Evolutionary conservation across 2,113 vertebrate genomes (phyloP).

Genomic region (Redunca redunca): DNA sequence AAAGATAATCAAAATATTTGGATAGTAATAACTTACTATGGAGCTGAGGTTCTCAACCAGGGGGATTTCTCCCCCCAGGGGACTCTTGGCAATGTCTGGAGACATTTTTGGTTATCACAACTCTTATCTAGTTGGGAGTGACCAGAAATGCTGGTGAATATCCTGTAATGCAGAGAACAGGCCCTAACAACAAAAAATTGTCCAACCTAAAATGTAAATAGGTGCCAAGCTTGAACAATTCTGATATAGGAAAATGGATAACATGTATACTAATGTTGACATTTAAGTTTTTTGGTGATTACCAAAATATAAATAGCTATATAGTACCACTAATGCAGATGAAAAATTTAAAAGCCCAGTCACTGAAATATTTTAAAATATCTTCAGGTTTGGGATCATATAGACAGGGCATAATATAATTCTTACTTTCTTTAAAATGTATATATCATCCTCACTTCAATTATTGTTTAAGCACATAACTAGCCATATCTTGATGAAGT

Average conservation of each 20-base stretch:
- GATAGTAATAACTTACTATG: constrained; percentile 4
- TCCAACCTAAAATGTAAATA: background rate
- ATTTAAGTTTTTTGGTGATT: background rate
- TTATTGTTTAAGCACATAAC: background rate
- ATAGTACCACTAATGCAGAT: background rate
- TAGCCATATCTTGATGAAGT: background rate
- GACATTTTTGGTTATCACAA: constrained; percentile 36
- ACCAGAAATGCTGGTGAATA: background rate
- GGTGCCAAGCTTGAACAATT: background rate
- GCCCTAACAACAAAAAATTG: background rate
- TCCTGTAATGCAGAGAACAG: background rate
- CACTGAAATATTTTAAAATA: constrained; percentile 7
- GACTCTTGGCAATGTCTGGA: background rate
- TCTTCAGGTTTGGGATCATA: background rate
- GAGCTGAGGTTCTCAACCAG: background rate
- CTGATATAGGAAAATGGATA: background rate
- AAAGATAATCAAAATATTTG: constrained; percentile 66
- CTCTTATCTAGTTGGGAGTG: background rate
- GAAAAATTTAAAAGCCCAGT: background rate
- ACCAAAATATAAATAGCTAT: background rate
- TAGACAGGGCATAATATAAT: background rate
- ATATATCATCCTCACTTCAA: background rate
- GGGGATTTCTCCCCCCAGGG: background rate
- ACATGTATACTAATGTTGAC: background rate
- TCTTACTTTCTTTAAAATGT: background rate